Conservation (phyloP, 2,888 invertebrate genomes). For the Tillus elongatus region DNA sequence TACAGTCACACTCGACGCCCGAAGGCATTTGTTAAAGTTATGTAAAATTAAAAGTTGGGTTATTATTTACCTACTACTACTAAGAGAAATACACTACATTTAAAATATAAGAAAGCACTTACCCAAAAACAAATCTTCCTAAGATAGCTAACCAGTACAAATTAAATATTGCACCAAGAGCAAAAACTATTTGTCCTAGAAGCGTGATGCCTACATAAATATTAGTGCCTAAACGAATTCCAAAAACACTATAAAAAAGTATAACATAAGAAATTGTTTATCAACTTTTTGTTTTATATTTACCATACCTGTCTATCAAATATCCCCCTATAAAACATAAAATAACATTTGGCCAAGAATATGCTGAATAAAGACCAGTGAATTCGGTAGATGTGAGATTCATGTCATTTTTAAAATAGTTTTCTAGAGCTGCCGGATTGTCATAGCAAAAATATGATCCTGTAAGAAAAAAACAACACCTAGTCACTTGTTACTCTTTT, state of each 20-base stretch:
- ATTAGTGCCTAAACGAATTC: conserved; percentile 83
- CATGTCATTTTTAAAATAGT: conserved; percentile 74
- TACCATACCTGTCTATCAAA: conserved; percentile 71
- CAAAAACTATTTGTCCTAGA: conserved; percentile 82
- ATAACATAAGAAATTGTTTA: background rate
- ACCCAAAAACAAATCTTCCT: conserved; percentile 94
- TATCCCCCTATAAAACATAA: conserved; percentile 95
- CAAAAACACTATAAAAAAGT: conserved; percentile 62
- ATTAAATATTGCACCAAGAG: conserved; percentile 70
- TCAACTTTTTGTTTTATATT: conserved; percentile 1
- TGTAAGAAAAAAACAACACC: conserved; percentile 41
- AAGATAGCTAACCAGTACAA: conserved; percentile 82
- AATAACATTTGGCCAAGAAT: conserved; percentile 96
- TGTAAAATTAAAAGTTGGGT: too few species aligned
- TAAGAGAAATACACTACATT: too few species aligned
- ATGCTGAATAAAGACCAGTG: conserved; percentile 82
- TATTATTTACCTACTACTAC: too few species aligned
- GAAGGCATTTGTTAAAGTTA: too few species aligned
- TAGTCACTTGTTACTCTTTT: too few species aligned
- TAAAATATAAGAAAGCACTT: too few species aligned
- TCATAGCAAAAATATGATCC: conserved; percentile 98
- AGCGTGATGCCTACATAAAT: conserved; percentile 84
- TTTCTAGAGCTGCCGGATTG: conserved; percentile 87
- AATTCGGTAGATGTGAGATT: conserved; percentile 73
- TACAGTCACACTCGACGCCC: too few species aligned